Base-by-base conservation (phyloP, 2,888 invertebrate genomes). In the Taphrorychus bicolor region DNA sequence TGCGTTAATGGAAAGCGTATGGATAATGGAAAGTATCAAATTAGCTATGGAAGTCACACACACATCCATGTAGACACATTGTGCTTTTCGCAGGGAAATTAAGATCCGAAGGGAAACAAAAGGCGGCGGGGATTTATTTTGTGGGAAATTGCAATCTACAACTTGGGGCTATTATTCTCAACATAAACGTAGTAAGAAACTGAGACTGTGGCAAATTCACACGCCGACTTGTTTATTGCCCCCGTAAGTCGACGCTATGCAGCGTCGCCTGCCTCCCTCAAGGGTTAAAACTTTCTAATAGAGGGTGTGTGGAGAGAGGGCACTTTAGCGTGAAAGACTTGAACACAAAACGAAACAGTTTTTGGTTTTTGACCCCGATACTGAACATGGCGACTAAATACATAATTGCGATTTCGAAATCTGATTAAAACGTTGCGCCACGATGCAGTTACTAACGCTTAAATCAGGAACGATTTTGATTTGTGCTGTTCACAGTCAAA, bases 21-120 rank as follows among this genome's bases (percentile, higher is more conserved):
- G 64, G 64, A 58, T n/a, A 64, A 64, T 64, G 41, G 61, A 57
- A 52, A 52, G 64, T 64, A 57, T 58, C 23, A 14, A 22, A 45
- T 58, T 48, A 48, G 32, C 22, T 22, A n/a, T n/a, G 18, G 22
- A 5, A 23, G 45, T 54, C 23, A n/a, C 19, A 22, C 14, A 7
- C 19, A 5, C 52, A 52, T 11, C 19, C 19, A 21, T 22, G 7
- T 21, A 21, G 7, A 22, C 52, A 7, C 52, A 11, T n/a, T 11
- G 32, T 11, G 7, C 32, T 32, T 11, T 11, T 32, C 52, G 21
- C 5, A 21, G 16, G 16, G 48, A 48, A 56, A 56, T 24, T 56
- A 24, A 24, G 14, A 18, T 56, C 14, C 24, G 11, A 56, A 40
- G 32, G 11, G 32, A 32, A 32, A 32, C 32, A 32, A 32, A 32